A percentile compares a stretch with the other conserved stretches of the same genome.
phyloP scores from a whole-genome alignment of 2,797 vertebrate species.

The Leptoclinus maculatus region DNA sequence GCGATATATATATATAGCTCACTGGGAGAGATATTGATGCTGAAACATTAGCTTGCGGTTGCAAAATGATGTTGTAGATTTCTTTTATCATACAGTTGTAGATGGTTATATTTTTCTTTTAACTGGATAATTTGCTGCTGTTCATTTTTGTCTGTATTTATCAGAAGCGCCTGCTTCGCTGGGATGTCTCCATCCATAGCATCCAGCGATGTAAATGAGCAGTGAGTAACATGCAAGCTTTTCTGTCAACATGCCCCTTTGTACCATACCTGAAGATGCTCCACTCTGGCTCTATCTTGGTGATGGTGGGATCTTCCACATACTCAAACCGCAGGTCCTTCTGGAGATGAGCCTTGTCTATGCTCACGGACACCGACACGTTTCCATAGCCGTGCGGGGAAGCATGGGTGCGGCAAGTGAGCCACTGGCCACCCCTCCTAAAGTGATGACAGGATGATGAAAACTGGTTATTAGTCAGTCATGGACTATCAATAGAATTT shows the following conservation, averaged over 20 bases:
- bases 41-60: neutral
- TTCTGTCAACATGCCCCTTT: neutral
- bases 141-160: neutral
- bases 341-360: slow-evolving; percentile 93
- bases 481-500: neutral
- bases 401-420: slow-evolving; percentile 92
- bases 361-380: slow-evolving; percentile 91
- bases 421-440: slow-evolving; percentile 91
- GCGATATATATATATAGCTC: slow-evolving; percentile 1
- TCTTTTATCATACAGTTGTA: neutral
- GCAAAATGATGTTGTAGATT: slow-evolving; percentile 3
- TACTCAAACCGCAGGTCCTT: slow-evolving; percentile 95
- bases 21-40: neutral
- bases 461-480: slow-evolving; percentile 1
- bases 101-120: neutral
- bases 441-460: slow-evolving; percentile 11
- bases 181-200: neutral
- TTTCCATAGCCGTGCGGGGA: slow-evolving; percentile 89
- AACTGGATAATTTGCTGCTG: neutral
- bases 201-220: neutral
- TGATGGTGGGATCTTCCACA: slow-evolving; percentile 94
- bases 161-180: neutral
- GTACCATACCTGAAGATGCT: slow-evolving; percentile 94
- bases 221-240: neutral
- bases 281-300: slow-evolving; percentile 96